These are phyloP conservation scores for Lasioglossum vierecki DNA, from an alignment of 2,888 invertebrate genomes.

Conservation along the genomic window DNA sequence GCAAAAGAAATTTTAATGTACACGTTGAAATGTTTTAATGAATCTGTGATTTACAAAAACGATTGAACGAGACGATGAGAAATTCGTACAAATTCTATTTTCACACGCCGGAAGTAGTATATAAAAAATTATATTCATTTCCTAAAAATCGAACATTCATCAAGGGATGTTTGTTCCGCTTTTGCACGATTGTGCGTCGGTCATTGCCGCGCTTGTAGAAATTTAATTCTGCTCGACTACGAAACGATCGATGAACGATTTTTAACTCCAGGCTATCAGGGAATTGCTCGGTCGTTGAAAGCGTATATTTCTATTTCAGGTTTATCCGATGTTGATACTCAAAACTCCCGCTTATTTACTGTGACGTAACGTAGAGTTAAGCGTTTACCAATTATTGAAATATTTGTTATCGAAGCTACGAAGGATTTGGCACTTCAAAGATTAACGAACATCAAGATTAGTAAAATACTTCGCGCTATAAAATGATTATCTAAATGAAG, in stretches of 20 bases:
- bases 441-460: too few relatives aligned
- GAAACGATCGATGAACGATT: conserved; percentile 9
- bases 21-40: too few relatives aligned
- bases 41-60: too few relatives aligned
- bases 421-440: too few relatives aligned
- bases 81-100: too few relatives aligned
- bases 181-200: background rate
- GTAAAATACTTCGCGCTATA: too few relatives aligned
- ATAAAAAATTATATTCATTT: background rate
- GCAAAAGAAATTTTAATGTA: too few relatives aligned
- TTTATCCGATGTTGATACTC: background rate
- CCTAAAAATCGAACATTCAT: background rate
- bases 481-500: too few relatives aligned
- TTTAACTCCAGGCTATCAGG: background rate
- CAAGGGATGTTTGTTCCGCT: background rate
- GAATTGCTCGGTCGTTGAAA: background rate
- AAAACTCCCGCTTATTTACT: background rate
- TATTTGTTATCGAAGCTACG: background rate
- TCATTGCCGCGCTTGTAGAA: background rate
- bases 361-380: background rate
- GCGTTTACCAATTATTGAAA: background rate
- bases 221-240: conserved; percentile 6
- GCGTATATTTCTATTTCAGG: background rate
- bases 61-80: too few relatives aligned
- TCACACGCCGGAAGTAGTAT: background rate